Conservation (phyloP, 1,140 invertebrate genomes). For the Atta cephalotes region DNA sequence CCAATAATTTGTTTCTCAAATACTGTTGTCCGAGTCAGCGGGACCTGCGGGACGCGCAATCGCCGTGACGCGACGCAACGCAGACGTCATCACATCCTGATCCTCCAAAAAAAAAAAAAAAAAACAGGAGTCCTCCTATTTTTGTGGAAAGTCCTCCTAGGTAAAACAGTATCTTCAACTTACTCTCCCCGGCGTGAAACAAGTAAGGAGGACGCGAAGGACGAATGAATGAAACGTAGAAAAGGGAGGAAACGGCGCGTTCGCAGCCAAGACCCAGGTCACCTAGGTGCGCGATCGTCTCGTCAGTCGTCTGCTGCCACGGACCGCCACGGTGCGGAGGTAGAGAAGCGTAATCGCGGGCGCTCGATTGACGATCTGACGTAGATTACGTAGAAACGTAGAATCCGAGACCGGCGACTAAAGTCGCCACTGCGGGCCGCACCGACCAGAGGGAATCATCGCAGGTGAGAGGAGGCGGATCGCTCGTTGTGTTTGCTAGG, state of each 20-base stretch:
- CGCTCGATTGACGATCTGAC: not conserved
- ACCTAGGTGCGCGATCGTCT: not conserved
- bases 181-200: not conserved
- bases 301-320: no score
- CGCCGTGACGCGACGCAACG: slow-evolving; percentile 20
- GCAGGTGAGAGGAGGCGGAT: slow-evolving; percentile 10
- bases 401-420: not conserved
- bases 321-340: slow-evolving; percentile 52
- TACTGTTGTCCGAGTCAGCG: not conserved
- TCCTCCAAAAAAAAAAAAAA: not conserved
- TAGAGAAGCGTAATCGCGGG: slow-evolving; percentile 25
- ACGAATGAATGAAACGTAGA: slow-evolving; percentile 13
- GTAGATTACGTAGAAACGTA: not conserved
- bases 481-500: not conserved
- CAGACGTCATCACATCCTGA: not conserved
- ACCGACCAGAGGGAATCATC: not conserved
- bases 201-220: not conserved
- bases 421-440: not conserved
- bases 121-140: not conserved
- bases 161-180: not conserved
- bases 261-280: no score
- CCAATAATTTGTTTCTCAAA: slow-evolving; percentile 16
- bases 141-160: not conserved
- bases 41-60: slow-evolving; percentile 22
- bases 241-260: not conserved